Base-by-base conservation (phyloP, 2,888 invertebrate species). In the Melanostoma mellinum region DNA sequence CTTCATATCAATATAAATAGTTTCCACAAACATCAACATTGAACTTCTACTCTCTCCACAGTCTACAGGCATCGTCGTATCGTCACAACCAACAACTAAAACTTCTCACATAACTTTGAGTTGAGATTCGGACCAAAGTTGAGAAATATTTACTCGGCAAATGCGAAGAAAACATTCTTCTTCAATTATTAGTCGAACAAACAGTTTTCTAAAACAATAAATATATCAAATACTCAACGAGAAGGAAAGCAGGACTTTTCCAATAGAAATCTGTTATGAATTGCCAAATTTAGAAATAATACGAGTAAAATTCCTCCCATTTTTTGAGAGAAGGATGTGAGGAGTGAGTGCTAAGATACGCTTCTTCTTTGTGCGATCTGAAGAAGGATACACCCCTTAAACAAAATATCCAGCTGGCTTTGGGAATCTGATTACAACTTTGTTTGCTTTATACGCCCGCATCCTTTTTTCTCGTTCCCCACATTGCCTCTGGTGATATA, bases 121-220 rank as follows among this genome's bases (percentile, higher is more conserved):
- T 71, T 6, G 55, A 55, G 35, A 55, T 36, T 61, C 53, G 61
- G 20, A 20, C 20, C 46, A 1, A 67, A 48, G 38, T 68, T 33
- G 20, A 68, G 20, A 73, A 35, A 48, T 67, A 48, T 44, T 48
- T 33, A 44, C 32, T 58, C 10, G 3, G 32, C 33, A 2, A 58
- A 9, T 32, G 10, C 35, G 8, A 60, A 44, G 33, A 60, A 60
- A 52, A 75, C 63, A 60, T 46, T 35, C 60, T 72, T 55, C 60
- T 60, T 20, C 20, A 20, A 71, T 71, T 56, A 65, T 60, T 32
- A 60, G 38, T 42, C 40, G 33, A 20, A 38, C 52, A 48, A 68
- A 35, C 68, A 74, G 69, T 68, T 79, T 68, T 44, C 55, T 44
- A 55, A 61, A 55, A 61, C 61, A 73, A 73, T 73, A 81, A 44